Evolutionary conservation across 2,113 vertebrate genomes (phyloP).

Genomic region (Ictalurus punctatus): DNA sequence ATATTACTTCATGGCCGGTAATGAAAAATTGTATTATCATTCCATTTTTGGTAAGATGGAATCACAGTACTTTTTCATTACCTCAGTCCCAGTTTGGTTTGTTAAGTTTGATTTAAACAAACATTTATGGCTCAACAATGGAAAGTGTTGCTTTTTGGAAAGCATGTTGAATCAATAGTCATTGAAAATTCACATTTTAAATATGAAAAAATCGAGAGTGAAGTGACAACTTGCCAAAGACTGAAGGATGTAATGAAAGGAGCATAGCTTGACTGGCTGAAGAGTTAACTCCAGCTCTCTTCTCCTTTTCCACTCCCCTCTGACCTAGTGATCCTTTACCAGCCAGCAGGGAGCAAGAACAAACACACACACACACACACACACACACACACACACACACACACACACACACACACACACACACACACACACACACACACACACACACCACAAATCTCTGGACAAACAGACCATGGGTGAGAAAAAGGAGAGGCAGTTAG

Average conservation of each 20-base stretch:
- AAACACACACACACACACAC: constrained; percentile 25
- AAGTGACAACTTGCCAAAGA: not conserved
- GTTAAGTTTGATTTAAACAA: not conserved
- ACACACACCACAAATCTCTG: not conserved
- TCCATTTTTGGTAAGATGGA: not conserved
- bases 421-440: constrained; percentile 16
- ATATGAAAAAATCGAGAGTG: not conserved
- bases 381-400: constrained; percentile 2
- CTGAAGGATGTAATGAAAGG: not conserved
- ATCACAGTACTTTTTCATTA: not conserved
- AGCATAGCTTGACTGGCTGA: not conserved
- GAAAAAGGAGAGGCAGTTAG: not conserved
- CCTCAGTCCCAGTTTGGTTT: not conserved
- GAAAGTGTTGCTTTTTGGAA: not conserved
- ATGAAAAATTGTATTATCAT: not conserved
- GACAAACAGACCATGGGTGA: not conserved
- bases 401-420: constrained; percentile 19
- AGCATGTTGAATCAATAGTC: not conserved
- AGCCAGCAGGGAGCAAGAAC: constrained; percentile 3
- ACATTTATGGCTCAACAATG: not conserved
- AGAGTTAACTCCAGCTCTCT: not conserved
- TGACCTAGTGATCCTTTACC: constrained; percentile 27
- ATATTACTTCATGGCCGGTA: not conserved
- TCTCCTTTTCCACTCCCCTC: not conserved
- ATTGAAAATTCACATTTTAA: not conserved